Conservation (phyloP, 2,888 invertebrate genomes). For the Agelastica alni region DNA sequence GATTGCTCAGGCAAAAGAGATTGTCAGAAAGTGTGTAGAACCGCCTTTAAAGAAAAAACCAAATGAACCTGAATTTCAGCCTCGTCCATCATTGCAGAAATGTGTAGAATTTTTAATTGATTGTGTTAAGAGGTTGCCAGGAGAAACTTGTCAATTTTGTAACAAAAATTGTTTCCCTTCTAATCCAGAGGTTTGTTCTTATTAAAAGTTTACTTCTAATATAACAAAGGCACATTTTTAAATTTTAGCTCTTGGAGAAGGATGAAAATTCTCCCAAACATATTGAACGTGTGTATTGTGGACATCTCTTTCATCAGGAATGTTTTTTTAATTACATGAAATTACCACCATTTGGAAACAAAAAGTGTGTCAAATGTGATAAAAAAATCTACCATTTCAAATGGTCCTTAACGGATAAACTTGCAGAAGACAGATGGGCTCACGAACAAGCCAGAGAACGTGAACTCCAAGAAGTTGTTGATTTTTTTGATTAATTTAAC, state of each 20-base stretch:
- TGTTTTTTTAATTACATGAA: slow-evolving; percentile 72
- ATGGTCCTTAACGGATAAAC: slow-evolving; percentile 69
- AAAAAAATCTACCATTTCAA: slow-evolving; percentile 73
- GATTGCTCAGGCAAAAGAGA: slow-evolving; percentile 68
- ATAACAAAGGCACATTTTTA: background rate
- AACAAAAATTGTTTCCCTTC: slow-evolving; percentile 64
- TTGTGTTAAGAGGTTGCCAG: slow-evolving; percentile 65
- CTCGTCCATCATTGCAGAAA: slow-evolving; percentile 65
- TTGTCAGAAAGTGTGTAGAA: slow-evolving; percentile 70
- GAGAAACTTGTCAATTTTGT: slow-evolving; percentile 69
- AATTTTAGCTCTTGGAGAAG: slow-evolving; percentile 58
- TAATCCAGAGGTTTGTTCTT: slow-evolving; percentile 56
- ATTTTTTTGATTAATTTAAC: slow-evolving; percentile 64
- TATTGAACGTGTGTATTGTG: slow-evolving; percentile 73
- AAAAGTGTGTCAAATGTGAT: slow-evolving; percentile 67
- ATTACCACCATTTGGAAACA: slow-evolving; percentile 76
- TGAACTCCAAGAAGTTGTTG: slow-evolving; percentile 75
- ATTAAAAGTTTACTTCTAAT: background rate
- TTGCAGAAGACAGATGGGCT: slow-evolving; percentile 77
- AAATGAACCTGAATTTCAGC: slow-evolving; percentile 63
- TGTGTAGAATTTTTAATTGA: slow-evolving; percentile 66
- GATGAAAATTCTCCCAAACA: slow-evolving; percentile 65
- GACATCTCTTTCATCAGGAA: slow-evolving; percentile 71
- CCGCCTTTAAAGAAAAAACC: slow-evolving; percentile 64
- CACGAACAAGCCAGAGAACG: slow-evolving; percentile 75